Base-by-base conservation (phyloP, 2,113 vertebrate species). In the Phalacrocorax pelagicus region DNA sequence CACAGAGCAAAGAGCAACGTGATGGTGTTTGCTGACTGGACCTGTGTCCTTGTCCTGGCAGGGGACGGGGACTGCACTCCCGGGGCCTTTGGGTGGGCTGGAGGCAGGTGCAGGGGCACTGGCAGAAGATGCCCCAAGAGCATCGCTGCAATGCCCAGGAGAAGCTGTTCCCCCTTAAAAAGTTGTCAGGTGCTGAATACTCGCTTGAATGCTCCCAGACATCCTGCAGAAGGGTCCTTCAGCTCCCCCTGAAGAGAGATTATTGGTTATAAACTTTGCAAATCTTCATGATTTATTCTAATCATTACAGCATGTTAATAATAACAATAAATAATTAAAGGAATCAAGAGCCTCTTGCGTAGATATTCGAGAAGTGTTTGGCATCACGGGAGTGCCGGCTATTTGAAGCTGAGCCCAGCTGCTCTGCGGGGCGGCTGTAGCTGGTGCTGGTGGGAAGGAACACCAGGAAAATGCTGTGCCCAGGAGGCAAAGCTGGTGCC, bases 71-170 rank as follows among this genome's bases (percentile, higher is more conserved):
- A 27, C 58, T 8, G 21, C 3, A 3, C 52, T 84, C 21, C 49
- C 0, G 1, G n/a, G 49, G 27, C 16, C n/a, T 62, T 86, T 20
- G 80, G 47, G 13, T 22, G 80, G 22, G 74, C 38, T 36, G 65
- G 54, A 1, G 14, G 44, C 67, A 36, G 13, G 1, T 23, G 11
- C 0, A 5, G 80, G 40, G 36, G 1, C 30, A 15, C 0, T 1
- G 10, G 47, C 77, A 69, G 44, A 49, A 29, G 10, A 24, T 6
- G 29, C 0, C 70, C 59, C 55, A 40, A 20, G 12, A 52, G 11
- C 46, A 42, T 20, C 2, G 1, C 55, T 72, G 40, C 32, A 6
- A 6, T 9, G 40, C 49, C 63, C 3, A 1, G 12, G 26, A 32
- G 46, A 36, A 74, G 86, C 52, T 71, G 57, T 20, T 16, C 21